Base-by-base conservation (phyloP, 2,797 vertebrate species). In the Menidia menidia region DNA sequence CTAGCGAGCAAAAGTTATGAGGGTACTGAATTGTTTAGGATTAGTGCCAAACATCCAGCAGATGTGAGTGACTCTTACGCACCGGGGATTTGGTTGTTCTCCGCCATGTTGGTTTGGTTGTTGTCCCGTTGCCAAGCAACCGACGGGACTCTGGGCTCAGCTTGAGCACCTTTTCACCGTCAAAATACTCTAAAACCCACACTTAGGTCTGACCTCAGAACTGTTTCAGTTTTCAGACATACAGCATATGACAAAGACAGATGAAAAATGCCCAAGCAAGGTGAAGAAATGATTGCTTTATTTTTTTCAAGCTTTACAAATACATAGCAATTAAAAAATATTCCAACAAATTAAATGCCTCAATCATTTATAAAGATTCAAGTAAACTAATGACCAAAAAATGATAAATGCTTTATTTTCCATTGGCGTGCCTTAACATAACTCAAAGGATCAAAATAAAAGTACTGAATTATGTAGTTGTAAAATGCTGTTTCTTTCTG, bases 61-160 rank as follows among this genome's bases (percentile, higher is more conserved):
- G 19, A 51, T 2, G 11, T 6, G 16, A 42, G 35, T 0, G 2
- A 35, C 33, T 41, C 39, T 18, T 51, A 19, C 81, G 0, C 68
- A 94, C 92, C 93, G 88, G 89, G 69, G 11, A 25, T 71, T 2
- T 77, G 69, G 44, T 55, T 83, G 9, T 62, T 73, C 35, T 85
- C 84, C 60, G 82, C 86, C 92, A 94, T 93, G 61, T 33, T 66
- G 64, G 53, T 53, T 43, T 19, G 1, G 9, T 44, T 65, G 54
- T 81, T 59, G 2, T 9, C 31, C 14, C 8, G 92, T 92, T 86
- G 86, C 92, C 48, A 77, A 59, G 92, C 64, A 78, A 91, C 90
- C n/a, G 0, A 18, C 33, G 12, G n/a, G 18, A 6, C 33, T 19
- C 12, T n/a, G 45, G 16, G 9, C n/a, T 45, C 45, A 1, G 10